phyloP scores from a whole-genome alignment of 2,797 vertebrate genomes.

The Diceros bicornis region DNA sequence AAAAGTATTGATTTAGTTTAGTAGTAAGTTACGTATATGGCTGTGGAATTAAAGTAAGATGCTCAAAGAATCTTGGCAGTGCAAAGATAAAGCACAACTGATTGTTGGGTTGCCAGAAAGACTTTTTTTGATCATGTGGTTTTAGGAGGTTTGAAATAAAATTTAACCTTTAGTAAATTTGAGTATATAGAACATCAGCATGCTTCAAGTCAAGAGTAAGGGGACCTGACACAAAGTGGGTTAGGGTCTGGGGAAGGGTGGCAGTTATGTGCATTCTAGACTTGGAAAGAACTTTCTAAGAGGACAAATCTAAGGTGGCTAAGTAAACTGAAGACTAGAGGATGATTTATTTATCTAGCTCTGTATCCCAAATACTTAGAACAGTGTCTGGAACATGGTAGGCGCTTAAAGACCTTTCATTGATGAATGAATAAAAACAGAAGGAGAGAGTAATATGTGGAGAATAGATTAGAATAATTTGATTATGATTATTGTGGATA shows the following conservation, averaged over 20 bases:
- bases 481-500: neutral
- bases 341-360: neutral
- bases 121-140: neutral
- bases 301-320: neutral
- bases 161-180: constrained; percentile 1
- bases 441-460: neutral
- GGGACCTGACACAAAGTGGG: neutral
- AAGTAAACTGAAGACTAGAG: neutral
- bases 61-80: neutral
- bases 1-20: neutral
- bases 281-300: neutral
- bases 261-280: neutral
- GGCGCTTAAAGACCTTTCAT: constrained; percentile 26
- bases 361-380: neutral
- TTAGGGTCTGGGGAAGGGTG: neutral
- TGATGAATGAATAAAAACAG: neutral
- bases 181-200: neutral
- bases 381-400: neutral
- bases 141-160: constrained; percentile 50
- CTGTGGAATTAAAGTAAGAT: neutral
- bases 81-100: neutral
- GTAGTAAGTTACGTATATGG: neutral
- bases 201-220: neutral
- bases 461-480: neutral
- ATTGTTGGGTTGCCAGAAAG: neutral